These are phyloP conservation scores for Bhutanitis thaidina DNA, from an alignment of 2,888 invertebrate genomes.

Conservation along the genomic window DNA sequence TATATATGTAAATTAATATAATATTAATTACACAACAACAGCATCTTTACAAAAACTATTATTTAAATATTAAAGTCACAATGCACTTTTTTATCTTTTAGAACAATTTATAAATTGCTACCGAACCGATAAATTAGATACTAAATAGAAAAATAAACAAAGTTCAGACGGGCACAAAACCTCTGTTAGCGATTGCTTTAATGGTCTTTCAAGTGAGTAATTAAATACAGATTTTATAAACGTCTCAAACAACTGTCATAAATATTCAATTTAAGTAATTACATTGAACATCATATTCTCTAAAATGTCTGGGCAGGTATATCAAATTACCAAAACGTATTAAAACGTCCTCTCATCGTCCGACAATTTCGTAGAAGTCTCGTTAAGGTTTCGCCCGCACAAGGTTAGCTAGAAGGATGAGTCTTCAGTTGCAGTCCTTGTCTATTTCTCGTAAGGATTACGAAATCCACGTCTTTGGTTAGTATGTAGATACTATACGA, in stretches of 20 bases:
- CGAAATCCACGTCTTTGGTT: constrained; percentile 22
- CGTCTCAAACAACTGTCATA: not conserved
- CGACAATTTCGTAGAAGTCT: constrained; percentile 5
- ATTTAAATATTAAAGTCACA: no score
- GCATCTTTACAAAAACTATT: no score
- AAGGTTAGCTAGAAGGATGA: constrained; percentile 12
- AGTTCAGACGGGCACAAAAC: no score
- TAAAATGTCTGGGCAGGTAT: no score
- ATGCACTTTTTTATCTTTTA: not conserved
- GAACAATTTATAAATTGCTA: not conserved
- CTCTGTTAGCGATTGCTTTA: not conserved
- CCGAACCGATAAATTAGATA: no score
- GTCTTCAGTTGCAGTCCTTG: constrained; percentile 6
- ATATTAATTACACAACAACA: no score
- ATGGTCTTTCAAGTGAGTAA: not conserved
- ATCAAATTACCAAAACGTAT: not conserved
- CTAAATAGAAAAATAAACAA: no score
- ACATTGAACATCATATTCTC: not conserved
- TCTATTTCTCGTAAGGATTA: constrained; percentile 21
- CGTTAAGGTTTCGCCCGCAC: not conserved
- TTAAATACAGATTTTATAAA: constrained; percentile 1
- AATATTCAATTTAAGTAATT: not conserved
- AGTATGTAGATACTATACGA: constrained; percentile 24
- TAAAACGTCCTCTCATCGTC: not conserved
- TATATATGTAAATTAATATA: no score